A percentile compares a stretch with the other conserved stretches of the same genome.
Evolutionary conservation across 2,113 vertebrate species (phyloP).

Genomic region (Ceyx margarethae): DNA sequence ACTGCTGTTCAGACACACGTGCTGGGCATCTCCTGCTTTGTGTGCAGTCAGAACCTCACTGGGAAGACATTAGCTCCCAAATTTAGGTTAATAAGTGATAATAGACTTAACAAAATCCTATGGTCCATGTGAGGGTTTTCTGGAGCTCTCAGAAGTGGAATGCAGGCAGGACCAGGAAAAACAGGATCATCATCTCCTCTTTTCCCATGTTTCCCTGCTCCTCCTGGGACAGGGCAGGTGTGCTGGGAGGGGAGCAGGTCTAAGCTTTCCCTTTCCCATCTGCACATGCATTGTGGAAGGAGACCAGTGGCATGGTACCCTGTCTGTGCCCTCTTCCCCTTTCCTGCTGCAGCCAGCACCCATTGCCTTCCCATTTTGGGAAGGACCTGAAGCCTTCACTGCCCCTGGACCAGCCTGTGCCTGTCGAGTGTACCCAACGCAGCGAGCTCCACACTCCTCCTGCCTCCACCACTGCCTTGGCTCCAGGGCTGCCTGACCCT

Average conservation of each 20-base stretch:
- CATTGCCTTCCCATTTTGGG: neutral
- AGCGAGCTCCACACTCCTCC: neutral
- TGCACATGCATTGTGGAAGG: neutral
- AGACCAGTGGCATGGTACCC: neutral
- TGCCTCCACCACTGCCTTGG: neutral
- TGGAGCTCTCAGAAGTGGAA: neutral
- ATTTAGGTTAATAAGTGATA: neutral
- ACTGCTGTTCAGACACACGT: neutral
- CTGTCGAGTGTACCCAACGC: neutral
- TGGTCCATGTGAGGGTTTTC: neutral
- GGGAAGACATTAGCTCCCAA: neutral
- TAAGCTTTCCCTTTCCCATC: neutral
- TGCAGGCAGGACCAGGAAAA: neutral
- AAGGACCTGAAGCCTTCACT: neutral
- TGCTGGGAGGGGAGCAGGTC: neutral
- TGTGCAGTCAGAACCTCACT: neutral
- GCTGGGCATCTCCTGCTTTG: neutral
- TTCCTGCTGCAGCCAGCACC: neutral
- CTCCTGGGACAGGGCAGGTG: neutral
- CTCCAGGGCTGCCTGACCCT: neutral
- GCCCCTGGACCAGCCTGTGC: neutral
- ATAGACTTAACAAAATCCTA: neutral
- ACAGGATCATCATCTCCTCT: neutral
- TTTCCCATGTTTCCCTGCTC: neutral
- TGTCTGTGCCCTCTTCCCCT: rapidly evolving